Evolutionary conservation across 2,797 vertebrate species (phyloP).

Genomic region (Orientallactaga sibirica): DNA sequence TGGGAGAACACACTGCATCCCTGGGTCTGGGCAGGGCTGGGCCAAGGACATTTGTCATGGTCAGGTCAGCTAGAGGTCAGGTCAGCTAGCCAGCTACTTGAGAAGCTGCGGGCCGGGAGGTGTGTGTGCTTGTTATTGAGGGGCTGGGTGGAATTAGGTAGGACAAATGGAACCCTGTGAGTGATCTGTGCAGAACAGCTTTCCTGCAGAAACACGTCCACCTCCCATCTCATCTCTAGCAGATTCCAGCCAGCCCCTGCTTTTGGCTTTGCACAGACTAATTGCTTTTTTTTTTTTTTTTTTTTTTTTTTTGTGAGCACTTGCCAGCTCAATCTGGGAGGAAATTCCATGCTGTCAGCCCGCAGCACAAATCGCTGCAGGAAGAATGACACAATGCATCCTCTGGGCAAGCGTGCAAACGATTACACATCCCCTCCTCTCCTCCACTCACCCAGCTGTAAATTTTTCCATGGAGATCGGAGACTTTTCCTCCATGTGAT

Average conservation of each 20-base stretch:
- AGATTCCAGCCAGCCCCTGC: slow-evolving; percentile 44
- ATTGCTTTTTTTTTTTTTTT: slow-evolving; percentile 42
- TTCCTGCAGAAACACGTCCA: fast-evolving
- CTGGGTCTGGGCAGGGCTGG: neutral
- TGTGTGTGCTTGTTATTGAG: neutral
- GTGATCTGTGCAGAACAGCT: neutral
- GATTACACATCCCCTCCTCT: slow-evolving; percentile 59
- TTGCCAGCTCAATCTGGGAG: slow-evolving; percentile 55
- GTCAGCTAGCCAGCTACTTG: neutral
- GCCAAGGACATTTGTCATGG: neutral
- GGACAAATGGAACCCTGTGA: neutral
- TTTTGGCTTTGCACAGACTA: neutral
- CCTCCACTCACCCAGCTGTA: slow-evolving; percentile 67
- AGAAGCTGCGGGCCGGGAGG: neutral
- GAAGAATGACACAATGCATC: slow-evolving; percentile 76
- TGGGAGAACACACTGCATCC: neutral
- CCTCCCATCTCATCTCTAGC: neutral
- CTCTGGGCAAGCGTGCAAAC: slow-evolving; percentile 77
- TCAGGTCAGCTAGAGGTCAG: neutral
- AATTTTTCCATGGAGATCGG: slow-evolving; percentile 67
- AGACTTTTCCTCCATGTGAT: neutral
- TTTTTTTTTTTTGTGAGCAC: slow-evolving; percentile 9
- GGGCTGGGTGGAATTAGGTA: neutral
- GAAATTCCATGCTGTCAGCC: slow-evolving; percentile 78
- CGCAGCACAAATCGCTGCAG: slow-evolving; percentile 72